A percentile compares a stretch with the other conserved stretches of the same genome.
Conservation (phyloP, 2,113 vertebrate genomes). For the Oryzias celebensis region DNA sequence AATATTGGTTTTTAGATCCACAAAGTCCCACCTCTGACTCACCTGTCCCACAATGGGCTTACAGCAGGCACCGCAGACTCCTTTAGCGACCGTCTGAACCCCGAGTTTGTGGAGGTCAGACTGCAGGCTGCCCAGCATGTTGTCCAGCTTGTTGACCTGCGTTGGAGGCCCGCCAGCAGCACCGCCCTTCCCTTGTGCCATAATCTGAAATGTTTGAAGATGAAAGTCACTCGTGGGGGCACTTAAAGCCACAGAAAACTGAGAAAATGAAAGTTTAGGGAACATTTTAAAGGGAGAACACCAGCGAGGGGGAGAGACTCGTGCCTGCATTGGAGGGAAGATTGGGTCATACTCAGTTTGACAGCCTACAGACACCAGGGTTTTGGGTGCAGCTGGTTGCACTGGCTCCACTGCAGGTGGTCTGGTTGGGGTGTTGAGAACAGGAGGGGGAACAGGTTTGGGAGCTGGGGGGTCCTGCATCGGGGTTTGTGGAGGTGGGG, state of each 20-base stretch:
- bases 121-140: constrained; percentile 97
- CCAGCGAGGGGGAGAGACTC: constrained; percentile 47
- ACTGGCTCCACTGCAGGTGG: constrained; percentile 61
- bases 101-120: constrained; percentile 97
- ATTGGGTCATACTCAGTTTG: constrained; percentile 88
- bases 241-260: neutral
- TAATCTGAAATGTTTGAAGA: constrained; percentile 80
- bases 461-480: constrained; percentile 35
- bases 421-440: constrained; percentile 38
- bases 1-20: neutral
- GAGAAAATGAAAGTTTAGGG: neutral
- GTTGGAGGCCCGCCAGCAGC: constrained; percentile 81
- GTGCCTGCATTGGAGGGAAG: constrained; percentile 85
- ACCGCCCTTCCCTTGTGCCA: constrained; percentile 88
- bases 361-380: constrained; percentile 87
- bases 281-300: constrained; percentile 19
- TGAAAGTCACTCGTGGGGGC: neutral
- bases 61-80: constrained; percentile 96
- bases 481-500: constrained; percentile 30
- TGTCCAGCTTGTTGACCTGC: constrained; percentile 95
- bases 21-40: constrained; percentile 29
- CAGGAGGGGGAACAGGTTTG: constrained; percentile 49
- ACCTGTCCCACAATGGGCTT: constrained; percentile 99
- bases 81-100: constrained; percentile 95
- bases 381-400: constrained; percentile 63